Evolutionary conservation across 2,797 vertebrate genomes (phyloP).

Genomic region (Protosalanx chinensis): DNA sequence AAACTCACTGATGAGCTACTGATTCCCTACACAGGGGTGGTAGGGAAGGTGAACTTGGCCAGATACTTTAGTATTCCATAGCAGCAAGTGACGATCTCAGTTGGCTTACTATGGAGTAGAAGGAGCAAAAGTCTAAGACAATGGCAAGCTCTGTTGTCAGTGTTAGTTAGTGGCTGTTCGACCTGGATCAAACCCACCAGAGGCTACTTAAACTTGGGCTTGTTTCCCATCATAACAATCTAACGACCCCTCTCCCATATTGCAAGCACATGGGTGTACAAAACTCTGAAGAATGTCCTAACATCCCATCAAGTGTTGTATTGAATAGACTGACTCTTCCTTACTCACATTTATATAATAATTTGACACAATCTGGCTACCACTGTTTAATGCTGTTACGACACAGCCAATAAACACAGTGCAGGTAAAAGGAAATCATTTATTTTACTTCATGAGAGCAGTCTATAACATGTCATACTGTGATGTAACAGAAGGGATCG

Average conservation of each 20-base stretch:
- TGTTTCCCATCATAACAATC: slow-evolving; percentile 25
- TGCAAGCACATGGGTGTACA: not conserved
- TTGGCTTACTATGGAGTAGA: slow-evolving; percentile 53
- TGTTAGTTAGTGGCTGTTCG: slow-evolving; percentile 59
- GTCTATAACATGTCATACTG: too few species aligned
- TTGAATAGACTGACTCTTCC: too few species aligned
- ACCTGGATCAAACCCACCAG: slow-evolving; percentile 38
- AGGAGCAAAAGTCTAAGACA: slow-evolving; percentile 57
- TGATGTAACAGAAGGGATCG: too few species aligned
- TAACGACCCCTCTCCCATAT: not conserved
- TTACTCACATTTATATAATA: too few species aligned
- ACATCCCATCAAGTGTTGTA: not conserved
- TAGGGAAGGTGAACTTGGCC: not conserved
- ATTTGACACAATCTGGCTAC: too few species aligned
- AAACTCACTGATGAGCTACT: not conserved
- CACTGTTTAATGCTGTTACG: too few species aligned
- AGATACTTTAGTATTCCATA: slow-evolving; percentile 58
- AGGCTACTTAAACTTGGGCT: slow-evolving; percentile 31
- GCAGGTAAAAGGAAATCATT: too few species aligned
- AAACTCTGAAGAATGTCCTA: not conserved
- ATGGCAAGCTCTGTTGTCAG: slow-evolving; percentile 58
- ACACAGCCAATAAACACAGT: too few species aligned
- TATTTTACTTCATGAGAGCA: too few species aligned
- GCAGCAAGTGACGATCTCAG: slow-evolving; percentile 42
- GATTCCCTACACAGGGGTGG: not conserved